These are phyloP conservation scores for Pomatorhinus ruficollis DNA, from an alignment of 2,113 vertebrate species.

Conservation along the genomic window DNA sequence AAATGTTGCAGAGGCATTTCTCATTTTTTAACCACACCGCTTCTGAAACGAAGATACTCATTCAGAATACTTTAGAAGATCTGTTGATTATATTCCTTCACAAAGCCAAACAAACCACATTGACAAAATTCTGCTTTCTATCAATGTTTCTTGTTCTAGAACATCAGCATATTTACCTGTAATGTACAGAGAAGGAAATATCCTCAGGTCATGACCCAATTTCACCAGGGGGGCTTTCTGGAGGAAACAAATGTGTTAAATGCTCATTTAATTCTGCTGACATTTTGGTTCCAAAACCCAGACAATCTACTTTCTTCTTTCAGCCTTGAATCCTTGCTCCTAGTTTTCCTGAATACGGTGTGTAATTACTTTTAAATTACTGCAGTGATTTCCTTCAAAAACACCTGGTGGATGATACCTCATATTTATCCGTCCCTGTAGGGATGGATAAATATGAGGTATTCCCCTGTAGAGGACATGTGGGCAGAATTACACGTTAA, in stretches of 20 bases:
- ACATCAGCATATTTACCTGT: neutral
- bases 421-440: neutral
- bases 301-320: neutral
- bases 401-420: neutral
- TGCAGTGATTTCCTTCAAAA: neutral
- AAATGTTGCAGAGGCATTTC: neutral
- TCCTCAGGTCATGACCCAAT: neutral
- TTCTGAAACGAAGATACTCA: neutral
- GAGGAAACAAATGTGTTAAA: neutral
- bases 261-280: neutral
- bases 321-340: neutral
- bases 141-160: neutral
- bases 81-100: neutral
- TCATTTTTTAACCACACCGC: neutral
- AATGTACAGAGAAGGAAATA: neutral
- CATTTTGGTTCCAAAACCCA: neutral
- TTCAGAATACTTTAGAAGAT: neutral
- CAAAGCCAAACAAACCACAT: neutral
- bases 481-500: neutral
- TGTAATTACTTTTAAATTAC: slow-evolving; percentile 32
- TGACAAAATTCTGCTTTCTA: neutral
- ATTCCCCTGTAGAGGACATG: neutral
- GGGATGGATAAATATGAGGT: neutral
- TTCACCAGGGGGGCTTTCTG: neutral
- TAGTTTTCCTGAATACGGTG: neutral